Evolutionary conservation across 2,113 vertebrate species (phyloP), one percentile per base, ranked within the genome.

Genomic region (Tetraodon nigroviridis): DNA sequence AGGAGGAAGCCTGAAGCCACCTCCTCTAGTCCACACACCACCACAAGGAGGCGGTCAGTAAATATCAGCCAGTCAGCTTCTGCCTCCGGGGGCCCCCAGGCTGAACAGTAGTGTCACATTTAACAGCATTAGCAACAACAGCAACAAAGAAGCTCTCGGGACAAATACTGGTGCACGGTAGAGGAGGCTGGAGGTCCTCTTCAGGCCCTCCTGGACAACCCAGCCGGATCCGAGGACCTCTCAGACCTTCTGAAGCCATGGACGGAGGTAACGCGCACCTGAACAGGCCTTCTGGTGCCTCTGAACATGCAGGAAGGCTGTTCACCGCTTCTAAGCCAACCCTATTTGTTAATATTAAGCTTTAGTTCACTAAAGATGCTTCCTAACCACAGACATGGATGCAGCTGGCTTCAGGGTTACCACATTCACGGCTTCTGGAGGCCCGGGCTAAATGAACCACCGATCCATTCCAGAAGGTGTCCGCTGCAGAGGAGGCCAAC

Each of bases 221-320:
- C 24, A 61, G 53, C 37, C 45, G 51, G 19, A 50, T 17, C 48
- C 15, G 2, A 69, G 29, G 55, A 40, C 46, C 49, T 68, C 40
- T 18, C 12, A 63, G 7, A 76, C 46, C 51, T 5, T 46, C 27
- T 15, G 52, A 24, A 14, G 45, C 44, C 44, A n/a, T 27, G 24
- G 44, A 15, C 6, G 7, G 44, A 45, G 44, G 73, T 69, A 78
- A 61, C 58, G 29, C 69, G 67, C 37, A 78, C 48, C 68, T 49
- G 55, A 6, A 76, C 55, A 64, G 84, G 79, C 73, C 81, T 75
- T 85, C 84, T 71, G 67, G 54, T 71, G 51, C 52, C 57, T 80
- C 57, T 63, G 62, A 29, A 72, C 79, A 81, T 81, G 78, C 83
- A 76, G 79, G 79, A 82, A 75, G 72, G 75, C 74, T 55, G 63